Evolutionary conservation across 2,888 invertebrate genomes (phyloP).

Genomic region (Cephus rjabovi): DNA sequence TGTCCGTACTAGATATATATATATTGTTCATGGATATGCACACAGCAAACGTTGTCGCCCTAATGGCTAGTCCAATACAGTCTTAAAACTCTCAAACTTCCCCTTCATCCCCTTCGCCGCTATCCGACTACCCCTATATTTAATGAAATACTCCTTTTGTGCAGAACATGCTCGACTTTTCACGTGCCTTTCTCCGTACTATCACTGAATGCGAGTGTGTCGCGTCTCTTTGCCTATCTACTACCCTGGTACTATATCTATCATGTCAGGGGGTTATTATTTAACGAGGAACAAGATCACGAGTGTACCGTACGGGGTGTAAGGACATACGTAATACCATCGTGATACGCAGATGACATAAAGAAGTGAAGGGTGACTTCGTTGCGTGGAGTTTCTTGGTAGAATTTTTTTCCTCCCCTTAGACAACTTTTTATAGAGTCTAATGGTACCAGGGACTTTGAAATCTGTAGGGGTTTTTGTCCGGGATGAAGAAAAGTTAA

Average conservation of each 20-base stretch:
- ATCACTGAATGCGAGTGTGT: neutral
- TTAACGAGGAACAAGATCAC: neutral
- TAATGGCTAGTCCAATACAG: neutral
- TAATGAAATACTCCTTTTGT: conserved; percentile 1
- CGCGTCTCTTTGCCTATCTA: neutral
- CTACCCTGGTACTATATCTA: neutral
- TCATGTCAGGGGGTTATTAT: neutral
- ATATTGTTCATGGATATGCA: too few relatives aligned
- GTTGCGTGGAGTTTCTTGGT: neutral
- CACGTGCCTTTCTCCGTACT: neutral
- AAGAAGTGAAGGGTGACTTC: neutral
- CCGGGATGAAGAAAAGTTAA: neutral
- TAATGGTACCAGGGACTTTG: neutral
- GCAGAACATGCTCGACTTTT: neutral
- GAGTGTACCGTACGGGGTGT: neutral
- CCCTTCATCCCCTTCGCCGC: neutral
- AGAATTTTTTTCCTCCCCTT: neutral
- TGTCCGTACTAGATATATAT: neutral
- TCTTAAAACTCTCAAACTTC: neutral
- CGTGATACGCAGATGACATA: neutral
- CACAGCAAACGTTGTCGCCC: neutral
- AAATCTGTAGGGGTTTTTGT: neutral
- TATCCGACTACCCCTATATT: neutral
- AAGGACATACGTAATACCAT: neutral
- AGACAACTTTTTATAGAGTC: neutral